Conservation (phyloP, 2,888 invertebrate species). For the Philonicus albiceps region DNA sequence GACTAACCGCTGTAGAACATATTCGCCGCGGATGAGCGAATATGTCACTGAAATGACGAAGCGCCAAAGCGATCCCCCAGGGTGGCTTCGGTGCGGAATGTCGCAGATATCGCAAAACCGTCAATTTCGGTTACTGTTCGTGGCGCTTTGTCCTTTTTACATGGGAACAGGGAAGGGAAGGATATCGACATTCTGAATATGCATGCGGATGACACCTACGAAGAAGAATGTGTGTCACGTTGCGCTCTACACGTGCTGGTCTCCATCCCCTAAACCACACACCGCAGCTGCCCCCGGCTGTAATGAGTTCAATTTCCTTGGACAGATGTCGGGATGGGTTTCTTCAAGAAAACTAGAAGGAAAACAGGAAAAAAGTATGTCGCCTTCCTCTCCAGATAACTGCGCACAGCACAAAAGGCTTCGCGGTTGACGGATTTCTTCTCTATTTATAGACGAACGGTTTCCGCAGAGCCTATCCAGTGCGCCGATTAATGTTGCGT, state of each 20-base stretch:
- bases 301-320: background rate
- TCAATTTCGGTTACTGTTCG: background rate
- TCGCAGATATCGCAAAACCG: background rate
- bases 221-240: background rate
- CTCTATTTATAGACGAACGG: background rate
- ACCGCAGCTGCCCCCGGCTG: background rate
- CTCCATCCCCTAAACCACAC: background rate
- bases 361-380: background rate
- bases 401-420: background rate
- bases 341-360: background rate
- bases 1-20: background rate
- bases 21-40: background rate
- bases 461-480: background rate
- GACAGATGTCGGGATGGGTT: background rate
- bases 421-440: slow-evolving; percentile 18
- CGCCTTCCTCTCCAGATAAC: slow-evolving; percentile 1
- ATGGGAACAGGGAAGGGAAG: background rate
- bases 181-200: background rate
- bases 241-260: background rate
- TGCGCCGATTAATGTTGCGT: slow-evolving; percentile 5
- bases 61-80: background rate
- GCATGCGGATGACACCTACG: background rate
- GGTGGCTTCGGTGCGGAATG: background rate
- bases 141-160: background rate
- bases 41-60: background rate